Evolutionary conservation across 2,888 invertebrate species (phyloP).

Genomic region (Cecidostiba fungosa): DNA sequence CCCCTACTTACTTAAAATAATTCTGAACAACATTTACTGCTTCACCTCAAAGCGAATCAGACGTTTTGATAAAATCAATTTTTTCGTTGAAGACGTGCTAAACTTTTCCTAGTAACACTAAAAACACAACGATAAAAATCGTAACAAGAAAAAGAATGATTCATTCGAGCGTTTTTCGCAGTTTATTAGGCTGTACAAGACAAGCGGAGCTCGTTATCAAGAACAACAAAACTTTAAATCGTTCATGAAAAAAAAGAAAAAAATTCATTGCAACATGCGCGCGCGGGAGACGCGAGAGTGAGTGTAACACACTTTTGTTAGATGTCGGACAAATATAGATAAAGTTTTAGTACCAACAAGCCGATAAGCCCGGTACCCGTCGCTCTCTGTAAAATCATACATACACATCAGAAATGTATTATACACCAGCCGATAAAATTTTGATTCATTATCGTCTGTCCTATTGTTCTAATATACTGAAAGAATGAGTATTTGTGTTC

Average conservation of each 20-base stretch:
- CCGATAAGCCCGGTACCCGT: slow-evolving; percentile 72
- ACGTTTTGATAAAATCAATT: too few relatives aligned
- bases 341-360: slow-evolving; percentile 74
- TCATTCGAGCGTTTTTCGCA: background rate
- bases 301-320: slow-evolving; percentile 70
- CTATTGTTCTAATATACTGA: slow-evolving; percentile 53
- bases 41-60: too few relatives aligned
- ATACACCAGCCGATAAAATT: slow-evolving; percentile 48
- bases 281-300: slow-evolving; percentile 58
- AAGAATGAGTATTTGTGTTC: slow-evolving; percentile 8
- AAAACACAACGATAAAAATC: background rate
- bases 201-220: slow-evolving; percentile 20
- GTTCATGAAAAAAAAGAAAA: slow-evolving; percentile 44
- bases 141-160: slow-evolving; percentile 5
- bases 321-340: slow-evolving; percentile 74
- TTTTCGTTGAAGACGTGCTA: background rate
- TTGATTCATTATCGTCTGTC: slow-evolving; percentile 42
- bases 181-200: slow-evolving; percentile 10
- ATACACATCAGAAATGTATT: slow-evolving; percentile 27
- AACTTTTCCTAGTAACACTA: background rate
- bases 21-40: too few relatives aligned
- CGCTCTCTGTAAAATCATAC: slow-evolving; percentile 63
- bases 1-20: too few relatives aligned
- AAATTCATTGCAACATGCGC: slow-evolving; percentile 55
- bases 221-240: slow-evolving; percentile 58